Conservation (phyloP, 2,888 invertebrate genomes). For the Scelioninae gen. 2 region DNA sequence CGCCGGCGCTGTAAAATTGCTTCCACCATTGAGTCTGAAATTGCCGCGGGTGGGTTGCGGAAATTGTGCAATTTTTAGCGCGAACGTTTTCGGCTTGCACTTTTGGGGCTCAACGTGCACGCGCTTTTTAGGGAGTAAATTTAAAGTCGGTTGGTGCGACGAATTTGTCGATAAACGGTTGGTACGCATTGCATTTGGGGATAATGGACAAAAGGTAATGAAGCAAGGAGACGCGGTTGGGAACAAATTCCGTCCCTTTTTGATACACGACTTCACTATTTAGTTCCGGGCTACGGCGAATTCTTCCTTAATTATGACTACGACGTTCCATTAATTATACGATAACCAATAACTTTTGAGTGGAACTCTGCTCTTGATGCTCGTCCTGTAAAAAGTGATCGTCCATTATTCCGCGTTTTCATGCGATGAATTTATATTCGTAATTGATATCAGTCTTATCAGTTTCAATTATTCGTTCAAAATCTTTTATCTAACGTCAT, state of each 20-base stretch:
- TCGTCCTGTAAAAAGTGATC: conserved; percentile 31
- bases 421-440: conserved; percentile 15
- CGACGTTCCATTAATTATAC: conserved; percentile 43
- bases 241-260: conserved; percentile 42
- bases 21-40: too few species aligned
- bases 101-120: too few species aligned
- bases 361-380: conserved; percentile 30
- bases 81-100: too few species aligned
- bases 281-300: conserved; percentile 27
- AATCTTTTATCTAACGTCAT: background rate
- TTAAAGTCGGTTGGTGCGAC: conserved; percentile 25
- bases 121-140: too few species aligned
- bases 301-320: conserved; percentile 49
- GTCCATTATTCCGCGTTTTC: conserved; percentile 12
- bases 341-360: conserved; percentile 31
- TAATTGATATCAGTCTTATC: conserved; percentile 23
- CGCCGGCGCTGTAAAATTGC: too few species aligned
- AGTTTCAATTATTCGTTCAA: background rate
- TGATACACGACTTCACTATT: conserved; percentile 25
- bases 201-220: conserved; percentile 43
- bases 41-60: too few species aligned
- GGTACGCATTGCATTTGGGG: conserved; percentile 15
- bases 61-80: too few species aligned
- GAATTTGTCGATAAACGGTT: conserved; percentile 29
- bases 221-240: conserved; percentile 18